Percentiles rank a stretch among this genome's conserved stretches.
These are phyloP conservation scores for Himalopsyche anomala DNA, from an alignment of 2,888 invertebrate species.

Conservation along the genomic window DNA sequence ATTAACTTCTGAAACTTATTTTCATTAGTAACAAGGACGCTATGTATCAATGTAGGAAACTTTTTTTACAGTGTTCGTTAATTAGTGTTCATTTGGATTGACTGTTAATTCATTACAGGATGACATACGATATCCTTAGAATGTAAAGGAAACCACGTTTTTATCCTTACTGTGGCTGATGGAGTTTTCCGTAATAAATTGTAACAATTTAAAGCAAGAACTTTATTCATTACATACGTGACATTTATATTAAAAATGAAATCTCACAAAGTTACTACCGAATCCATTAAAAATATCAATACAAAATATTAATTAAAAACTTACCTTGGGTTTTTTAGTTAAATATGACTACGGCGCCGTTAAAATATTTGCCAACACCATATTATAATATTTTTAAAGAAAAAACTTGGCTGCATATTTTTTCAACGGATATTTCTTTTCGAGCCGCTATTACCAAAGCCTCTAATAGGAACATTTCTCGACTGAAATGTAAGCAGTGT, in stretches of 20 bases:
- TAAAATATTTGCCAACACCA: not conserved
- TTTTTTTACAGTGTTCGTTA: not conserved
- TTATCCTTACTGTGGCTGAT: too few relatives aligned
- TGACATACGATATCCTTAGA: too few relatives aligned
- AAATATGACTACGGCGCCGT: not conserved
- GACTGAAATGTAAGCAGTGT: slow-evolving; percentile 5
- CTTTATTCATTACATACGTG: too few relatives aligned
- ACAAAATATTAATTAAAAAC: too few relatives aligned
- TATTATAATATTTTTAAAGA: not conserved
- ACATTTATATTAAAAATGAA: too few relatives aligned
- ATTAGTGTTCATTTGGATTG: not conserved
- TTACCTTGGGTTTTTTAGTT: too few relatives aligned
- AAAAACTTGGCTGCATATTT: not conserved
- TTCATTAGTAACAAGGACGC: not conserved
- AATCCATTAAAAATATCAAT: too few relatives aligned
- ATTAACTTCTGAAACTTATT: not conserved
- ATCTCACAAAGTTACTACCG: too few relatives aligned
- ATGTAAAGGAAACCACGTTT: too few relatives aligned
- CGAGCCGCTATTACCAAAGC: not conserved
- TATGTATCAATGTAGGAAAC: not conserved
- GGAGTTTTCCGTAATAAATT: too few relatives aligned
- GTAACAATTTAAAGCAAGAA: too few relatives aligned
- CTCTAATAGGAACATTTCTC: slow-evolving; percentile 31
- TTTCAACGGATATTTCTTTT: not conserved
- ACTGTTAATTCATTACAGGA: not conserved